A percentile compares a stretch with the other conserved stretches of the same genome.
phyloP scores from a whole-genome alignment of 2,888 invertebrate genomes.

The Drosophila koepferae region DNA sequence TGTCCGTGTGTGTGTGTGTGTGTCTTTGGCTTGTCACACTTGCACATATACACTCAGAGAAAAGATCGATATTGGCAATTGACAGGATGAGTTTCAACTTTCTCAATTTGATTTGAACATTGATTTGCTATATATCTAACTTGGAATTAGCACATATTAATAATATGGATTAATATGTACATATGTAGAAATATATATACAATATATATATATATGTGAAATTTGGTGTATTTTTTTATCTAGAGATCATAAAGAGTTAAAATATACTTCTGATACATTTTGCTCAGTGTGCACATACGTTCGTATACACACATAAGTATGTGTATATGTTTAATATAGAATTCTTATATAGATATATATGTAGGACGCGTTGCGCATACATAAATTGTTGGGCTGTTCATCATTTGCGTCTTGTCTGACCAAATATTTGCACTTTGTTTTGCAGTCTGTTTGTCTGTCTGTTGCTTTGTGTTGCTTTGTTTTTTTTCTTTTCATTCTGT shows the following conservation, averaged over 20 bases:
- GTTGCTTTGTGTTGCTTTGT: constrained; percentile 33
- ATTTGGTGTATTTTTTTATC: too few relatives aligned
- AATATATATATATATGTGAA: not conserved
- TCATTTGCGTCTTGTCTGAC: constrained; percentile 63
- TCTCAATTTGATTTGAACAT: not conserved
- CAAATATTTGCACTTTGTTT: constrained; percentile 53
- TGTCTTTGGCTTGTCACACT: constrained; percentile 45
- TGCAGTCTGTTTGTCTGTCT: constrained; percentile 46
- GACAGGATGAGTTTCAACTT: not conserved
- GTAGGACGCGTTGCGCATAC: constrained; percentile 63
- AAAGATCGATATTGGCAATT: not conserved
- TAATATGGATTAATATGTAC: not conserved
- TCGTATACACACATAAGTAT: not conserved
- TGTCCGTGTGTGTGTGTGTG: not conserved
- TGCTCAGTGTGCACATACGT: constrained; percentile 22
- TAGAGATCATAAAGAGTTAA: not conserved
- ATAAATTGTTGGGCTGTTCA: constrained; percentile 65
- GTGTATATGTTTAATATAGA: constrained; percentile 23
- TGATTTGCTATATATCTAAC: not conserved
- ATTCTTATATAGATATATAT: constrained; percentile 32
- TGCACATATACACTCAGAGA: constrained; percentile 8
- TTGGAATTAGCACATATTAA: not conserved
- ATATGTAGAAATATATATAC: not conserved
- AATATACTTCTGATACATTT: not conserved
- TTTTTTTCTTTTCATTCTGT: constrained; percentile 45